phyloP scores from a whole-genome alignment of 1,140 invertebrate species.

The Drosophila repleta region DNA sequence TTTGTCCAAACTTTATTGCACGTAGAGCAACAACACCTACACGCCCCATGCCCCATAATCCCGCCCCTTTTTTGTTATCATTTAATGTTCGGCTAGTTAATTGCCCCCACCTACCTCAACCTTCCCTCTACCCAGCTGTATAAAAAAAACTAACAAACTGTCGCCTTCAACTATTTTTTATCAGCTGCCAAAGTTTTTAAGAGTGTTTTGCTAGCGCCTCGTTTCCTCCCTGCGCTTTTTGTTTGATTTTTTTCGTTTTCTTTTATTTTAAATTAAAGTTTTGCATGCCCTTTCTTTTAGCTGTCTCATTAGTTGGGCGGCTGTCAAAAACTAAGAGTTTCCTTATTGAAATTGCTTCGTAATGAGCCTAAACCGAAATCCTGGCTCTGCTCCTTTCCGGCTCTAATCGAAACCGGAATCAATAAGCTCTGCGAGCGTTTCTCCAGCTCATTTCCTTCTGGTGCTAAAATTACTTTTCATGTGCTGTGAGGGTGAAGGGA shows the following conservation, averaged over 20 bases:
- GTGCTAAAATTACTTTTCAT: slow-evolving; percentile 29
- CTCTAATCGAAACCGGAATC: slow-evolving; percentile 18
- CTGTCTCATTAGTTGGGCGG: slow-evolving; percentile 57
- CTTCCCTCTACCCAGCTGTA: neutral
- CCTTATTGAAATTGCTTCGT: slow-evolving; percentile 57
- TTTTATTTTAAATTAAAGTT: neutral
- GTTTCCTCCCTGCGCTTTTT: neutral
- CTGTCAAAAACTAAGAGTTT: slow-evolving; percentile 64
- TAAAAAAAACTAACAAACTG: slow-evolving; percentile 52
- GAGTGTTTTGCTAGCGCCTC: slow-evolving; percentile 28
- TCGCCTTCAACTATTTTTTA: slow-evolving; percentile 57
- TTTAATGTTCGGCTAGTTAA: slow-evolving; percentile 73
- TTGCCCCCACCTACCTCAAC: slow-evolving; percentile 34
- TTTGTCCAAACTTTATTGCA: slow-evolving; percentile 61
- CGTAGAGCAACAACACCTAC: slow-evolving; percentile 10
- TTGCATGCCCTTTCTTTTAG: neutral
- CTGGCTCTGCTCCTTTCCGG: neutral
- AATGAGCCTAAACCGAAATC: neutral
- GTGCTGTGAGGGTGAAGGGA: neutral
- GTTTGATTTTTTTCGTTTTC: neutral
- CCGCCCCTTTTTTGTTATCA: slow-evolving; percentile 51
- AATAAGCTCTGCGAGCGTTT: slow-evolving; percentile 48
- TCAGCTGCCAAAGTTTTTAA: slow-evolving; percentile 52
- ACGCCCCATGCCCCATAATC: neutral
- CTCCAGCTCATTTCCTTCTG: slow-evolving; percentile 31